These are phyloP conservation scores for Diarsia rubi DNA, from an alignment of 2,888 invertebrate species.

Conservation along the genomic window DNA sequence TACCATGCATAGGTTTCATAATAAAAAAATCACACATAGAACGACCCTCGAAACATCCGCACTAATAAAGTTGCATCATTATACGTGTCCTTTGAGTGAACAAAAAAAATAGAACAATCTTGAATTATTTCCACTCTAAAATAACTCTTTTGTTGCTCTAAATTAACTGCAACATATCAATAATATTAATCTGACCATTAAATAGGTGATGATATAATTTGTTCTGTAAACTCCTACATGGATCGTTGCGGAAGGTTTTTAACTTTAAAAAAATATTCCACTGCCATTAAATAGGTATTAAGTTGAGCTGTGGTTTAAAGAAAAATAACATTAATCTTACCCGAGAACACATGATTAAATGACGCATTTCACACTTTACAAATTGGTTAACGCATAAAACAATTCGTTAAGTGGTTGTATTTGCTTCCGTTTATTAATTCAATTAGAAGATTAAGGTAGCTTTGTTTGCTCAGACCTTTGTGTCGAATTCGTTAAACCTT, in stretches of 20 bases:
- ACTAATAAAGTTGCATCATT: conserved; percentile 3
- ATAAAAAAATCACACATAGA: neutral
- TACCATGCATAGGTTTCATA: neutral
- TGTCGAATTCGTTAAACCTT: neutral
- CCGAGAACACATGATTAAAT: neutral
- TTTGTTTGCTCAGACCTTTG: conserved; percentile 7
- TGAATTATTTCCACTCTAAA: neutral
- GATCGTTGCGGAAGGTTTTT: conserved; percentile 44
- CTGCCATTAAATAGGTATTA: conserved; percentile 53
- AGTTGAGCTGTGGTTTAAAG: neutral
- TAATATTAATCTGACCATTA: neutral
- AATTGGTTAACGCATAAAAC: conserved; percentile 26
- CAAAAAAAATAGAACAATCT: conserved; percentile 1
- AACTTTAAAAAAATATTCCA: conserved; percentile 47
- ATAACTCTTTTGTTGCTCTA: too few species aligned
- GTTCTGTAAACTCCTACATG: neutral
- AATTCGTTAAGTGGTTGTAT: conserved; percentile 2
- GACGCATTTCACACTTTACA: conserved; percentile 29
- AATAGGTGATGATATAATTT: conserved; percentile 12
- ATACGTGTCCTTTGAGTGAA: neutral
- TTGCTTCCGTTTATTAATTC: conserved; percentile 5
- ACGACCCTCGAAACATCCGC: conserved; percentile 22
- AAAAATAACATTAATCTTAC: neutral
- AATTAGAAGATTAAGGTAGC: neutral
- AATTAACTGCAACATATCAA: neutral